Conservation (phyloP, 1,140 invertebrate species). For the Heliconius hermathena region DNA sequence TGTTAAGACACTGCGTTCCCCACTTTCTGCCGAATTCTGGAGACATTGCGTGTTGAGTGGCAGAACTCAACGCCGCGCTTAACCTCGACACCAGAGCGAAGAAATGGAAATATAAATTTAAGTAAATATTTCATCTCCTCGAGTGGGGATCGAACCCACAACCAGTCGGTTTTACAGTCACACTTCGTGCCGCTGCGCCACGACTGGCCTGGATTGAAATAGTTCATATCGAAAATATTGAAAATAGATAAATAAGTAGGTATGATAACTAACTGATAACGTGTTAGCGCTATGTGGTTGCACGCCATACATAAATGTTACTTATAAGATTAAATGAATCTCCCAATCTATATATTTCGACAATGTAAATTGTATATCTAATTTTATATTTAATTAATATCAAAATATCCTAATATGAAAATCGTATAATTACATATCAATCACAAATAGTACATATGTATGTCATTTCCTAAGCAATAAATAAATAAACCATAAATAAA, state of each 20-base stretch:
- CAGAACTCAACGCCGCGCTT: too few species aligned
- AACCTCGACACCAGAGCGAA: too few species aligned
- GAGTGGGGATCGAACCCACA: too few species aligned
- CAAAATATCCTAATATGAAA: not conserved
- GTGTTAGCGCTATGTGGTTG: not conserved
- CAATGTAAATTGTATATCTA: not conserved
- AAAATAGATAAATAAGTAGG: not conserved
- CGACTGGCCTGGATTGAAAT: not conserved
- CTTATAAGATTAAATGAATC: not conserved
- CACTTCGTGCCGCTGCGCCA: too few species aligned
- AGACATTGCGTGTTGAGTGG: too few species aligned
- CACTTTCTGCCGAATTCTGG: too few species aligned
- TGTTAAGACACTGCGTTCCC: too few species aligned
- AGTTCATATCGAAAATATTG: slow-evolving; percentile 6
- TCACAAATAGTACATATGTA: not conserved
- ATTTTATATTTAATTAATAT: not conserved
- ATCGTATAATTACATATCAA: not conserved
- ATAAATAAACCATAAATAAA: not conserved
- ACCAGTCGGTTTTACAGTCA: too few species aligned
- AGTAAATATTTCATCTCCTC: too few species aligned
- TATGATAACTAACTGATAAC: not conserved
- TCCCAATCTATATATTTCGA: not conserved
- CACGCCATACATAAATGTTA: not conserved
- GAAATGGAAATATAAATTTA: too few species aligned
- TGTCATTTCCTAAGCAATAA: not conserved